Conservation (phyloP, 2,797 vertebrate species). For the Spinibarbus caldwelli region DNA sequence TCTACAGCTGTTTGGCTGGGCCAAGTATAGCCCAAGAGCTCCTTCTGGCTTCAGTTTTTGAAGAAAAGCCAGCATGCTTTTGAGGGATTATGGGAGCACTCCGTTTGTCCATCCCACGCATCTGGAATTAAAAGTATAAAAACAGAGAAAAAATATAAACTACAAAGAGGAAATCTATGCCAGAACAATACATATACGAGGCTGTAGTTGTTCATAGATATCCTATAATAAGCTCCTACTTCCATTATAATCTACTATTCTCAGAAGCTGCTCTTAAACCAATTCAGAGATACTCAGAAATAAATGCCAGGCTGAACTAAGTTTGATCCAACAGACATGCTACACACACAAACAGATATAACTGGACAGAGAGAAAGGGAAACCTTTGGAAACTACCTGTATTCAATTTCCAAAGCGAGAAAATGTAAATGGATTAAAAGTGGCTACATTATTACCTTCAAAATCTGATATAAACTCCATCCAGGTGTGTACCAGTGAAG, state of each 20-base stretch:
- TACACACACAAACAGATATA: constrained; percentile 22
- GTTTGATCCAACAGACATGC: background rate
- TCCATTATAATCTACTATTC: background rate
- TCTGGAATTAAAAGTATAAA: constrained; percentile 8
- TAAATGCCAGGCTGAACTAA: background rate
- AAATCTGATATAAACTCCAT: background rate
- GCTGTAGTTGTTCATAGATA: background rate
- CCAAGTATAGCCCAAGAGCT: background rate
- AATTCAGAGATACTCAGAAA: background rate
- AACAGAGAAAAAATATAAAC: background rate
- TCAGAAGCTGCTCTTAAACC: constrained; percentile 4
- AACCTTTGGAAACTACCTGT: background rate
- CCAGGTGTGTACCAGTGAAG: background rate
- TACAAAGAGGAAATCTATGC: constrained; percentile 2
- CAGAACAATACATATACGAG: background rate
- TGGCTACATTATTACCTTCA: background rate
- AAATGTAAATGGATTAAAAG: background rate
- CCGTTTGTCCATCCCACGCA: constrained; percentile 13
- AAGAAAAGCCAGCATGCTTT: constrained; percentile 14
- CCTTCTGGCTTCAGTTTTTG: constrained; percentile 6
- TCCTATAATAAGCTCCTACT: background rate
- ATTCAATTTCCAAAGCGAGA: background rate
- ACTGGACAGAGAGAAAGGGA: background rate
- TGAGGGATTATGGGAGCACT: constrained; percentile 31
- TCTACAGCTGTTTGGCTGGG: constrained; percentile 14